Percentiles rank a stretch among this genome's conserved stretches.
Evolutionary conservation across 2,888 invertebrate species (phyloP).

Genomic region (Nudaria mundana): DNA sequence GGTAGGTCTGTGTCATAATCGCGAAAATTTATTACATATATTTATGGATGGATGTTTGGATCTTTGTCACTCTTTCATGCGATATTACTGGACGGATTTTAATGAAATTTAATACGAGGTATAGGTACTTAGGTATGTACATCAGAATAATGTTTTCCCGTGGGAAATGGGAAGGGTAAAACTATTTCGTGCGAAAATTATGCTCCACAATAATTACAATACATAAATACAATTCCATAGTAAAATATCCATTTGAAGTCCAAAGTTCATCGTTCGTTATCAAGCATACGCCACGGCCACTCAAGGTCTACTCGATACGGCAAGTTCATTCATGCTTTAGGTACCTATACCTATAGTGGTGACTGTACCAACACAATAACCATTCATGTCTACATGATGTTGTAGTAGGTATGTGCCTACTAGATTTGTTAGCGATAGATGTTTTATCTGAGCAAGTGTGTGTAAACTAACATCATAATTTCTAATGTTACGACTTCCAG

Average conservation of each 20-base stretch:
- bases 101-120: too few species aligned
- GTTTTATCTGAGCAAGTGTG: constrained; percentile 15
- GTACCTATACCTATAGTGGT: constrained; percentile 37
- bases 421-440: constrained; percentile 28
- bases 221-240: not conserved
- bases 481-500: constrained; percentile 22
- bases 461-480: constrained; percentile 32
- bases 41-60: too few species aligned
- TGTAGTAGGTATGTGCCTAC: constrained; percentile 13
- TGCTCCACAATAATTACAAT: too few species aligned
- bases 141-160: too few species aligned
- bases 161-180: too few species aligned
- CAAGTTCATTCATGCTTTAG: constrained; percentile 65
- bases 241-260: constrained; percentile 7
- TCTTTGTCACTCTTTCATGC: too few species aligned
- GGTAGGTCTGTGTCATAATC: too few species aligned
- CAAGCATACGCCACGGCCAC: constrained; percentile 49
- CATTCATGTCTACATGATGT: constrained; percentile 15
- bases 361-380: constrained; percentile 23
- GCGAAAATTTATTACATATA: too few species aligned
- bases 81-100: too few species aligned
- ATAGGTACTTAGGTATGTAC: too few species aligned
- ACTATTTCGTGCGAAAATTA: too few species aligned
- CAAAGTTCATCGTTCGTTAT: constrained; percentile 62
- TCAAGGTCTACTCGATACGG: constrained; percentile 64